A percentile compares a stretch with the other conserved stretches of the same genome.
Evolutionary conservation across 2,113 vertebrate genomes (phyloP).

Genomic region (Corythornis vintsioides): DNA sequence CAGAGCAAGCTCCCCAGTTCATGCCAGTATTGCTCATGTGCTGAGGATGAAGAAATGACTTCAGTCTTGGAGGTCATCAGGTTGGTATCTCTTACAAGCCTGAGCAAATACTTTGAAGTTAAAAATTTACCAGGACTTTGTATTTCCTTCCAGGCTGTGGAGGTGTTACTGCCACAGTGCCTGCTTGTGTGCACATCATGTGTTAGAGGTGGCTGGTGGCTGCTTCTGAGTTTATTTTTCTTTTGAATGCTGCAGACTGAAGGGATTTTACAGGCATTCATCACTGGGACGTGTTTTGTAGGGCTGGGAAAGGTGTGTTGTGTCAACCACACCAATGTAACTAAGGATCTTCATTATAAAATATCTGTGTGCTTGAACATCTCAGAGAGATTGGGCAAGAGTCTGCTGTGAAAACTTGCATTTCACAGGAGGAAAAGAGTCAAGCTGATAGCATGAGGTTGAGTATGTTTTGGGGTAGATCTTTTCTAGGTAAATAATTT

Average conservation of each 20-base stretch:
- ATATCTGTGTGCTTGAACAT: no score
- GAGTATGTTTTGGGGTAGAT: no score
- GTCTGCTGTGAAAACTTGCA: no score
- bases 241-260: not conserved
- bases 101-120: not conserved
- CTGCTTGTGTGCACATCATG: not conserved
- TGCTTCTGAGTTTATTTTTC: not conserved
- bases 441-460: no score
- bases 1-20: not conserved
- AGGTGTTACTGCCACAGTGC: not conserved
- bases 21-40: not conserved
- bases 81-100: not conserved
- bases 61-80: not conserved
- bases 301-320: no score
- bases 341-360: no score
- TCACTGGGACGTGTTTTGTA: no score
- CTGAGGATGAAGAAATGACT: not conserved
- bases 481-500: no score
- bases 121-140: not conserved
- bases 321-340: no score
- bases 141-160: not conserved
- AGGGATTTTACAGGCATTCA: not conserved
- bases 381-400: no score
- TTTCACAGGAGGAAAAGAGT: no score
- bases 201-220: accelerated